Conservation (phyloP, 2,113 vertebrate species). For the Pollachius pollachius region DNA sequence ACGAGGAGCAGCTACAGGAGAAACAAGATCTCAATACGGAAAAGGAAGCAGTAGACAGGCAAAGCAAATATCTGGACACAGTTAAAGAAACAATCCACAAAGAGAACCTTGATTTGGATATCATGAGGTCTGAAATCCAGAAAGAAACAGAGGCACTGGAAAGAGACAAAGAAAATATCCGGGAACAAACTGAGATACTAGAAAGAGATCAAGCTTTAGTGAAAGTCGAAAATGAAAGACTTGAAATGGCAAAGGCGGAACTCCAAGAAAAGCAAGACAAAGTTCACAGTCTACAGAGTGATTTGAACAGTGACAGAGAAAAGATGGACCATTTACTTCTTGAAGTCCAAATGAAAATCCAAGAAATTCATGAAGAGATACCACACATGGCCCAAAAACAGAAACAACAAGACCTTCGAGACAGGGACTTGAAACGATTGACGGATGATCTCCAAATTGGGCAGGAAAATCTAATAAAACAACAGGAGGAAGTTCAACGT, state of each 20-base stretch:
- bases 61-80: too few relatives aligned
- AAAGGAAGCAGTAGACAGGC: too few relatives aligned
- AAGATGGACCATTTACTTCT: slow-evolving; percentile 2
- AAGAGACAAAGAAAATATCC: too few relatives aligned
- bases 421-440: slow-evolving; percentile 8
- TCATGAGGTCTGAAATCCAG: not conserved
- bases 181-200: not conserved
- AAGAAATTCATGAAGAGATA: not conserved
- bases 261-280: not conserved
- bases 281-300: not conserved
- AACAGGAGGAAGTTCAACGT: slow-evolving; percentile 5
- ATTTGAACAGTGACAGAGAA: slow-evolving; percentile 2
- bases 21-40: not conserved
- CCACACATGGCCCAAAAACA: not conserved
- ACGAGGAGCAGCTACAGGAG: not conserved
- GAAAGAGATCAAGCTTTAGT: not conserved
- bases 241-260: not conserved
- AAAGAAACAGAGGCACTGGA: not conserved
- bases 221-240: not conserved
- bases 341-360: not conserved
- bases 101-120: slow-evolving; percentile 9
- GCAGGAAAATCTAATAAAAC: not conserved
- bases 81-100: not conserved
- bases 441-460: slow-evolving; percentile 14
- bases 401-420: slow-evolving; percentile 15